phyloP scores from a whole-genome alignment of 2,113 vertebrate species.

The Daboia siamensis region DNA sequence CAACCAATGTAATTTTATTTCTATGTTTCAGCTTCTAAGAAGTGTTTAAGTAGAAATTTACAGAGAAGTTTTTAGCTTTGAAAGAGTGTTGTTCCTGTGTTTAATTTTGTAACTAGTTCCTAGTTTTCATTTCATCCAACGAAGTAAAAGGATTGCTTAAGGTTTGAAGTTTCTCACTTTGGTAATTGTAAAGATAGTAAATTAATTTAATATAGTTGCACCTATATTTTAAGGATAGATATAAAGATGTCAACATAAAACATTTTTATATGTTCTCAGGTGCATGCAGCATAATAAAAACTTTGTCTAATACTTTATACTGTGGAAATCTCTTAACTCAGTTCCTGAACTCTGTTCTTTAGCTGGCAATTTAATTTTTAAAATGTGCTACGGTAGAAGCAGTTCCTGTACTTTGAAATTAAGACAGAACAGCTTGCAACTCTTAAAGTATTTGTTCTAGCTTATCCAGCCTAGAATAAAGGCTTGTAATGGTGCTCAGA shows the following conservation, averaged over 20 bases:
- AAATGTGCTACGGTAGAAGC: not conserved
- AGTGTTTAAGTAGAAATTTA: not conserved
- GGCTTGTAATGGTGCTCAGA: not conserved
- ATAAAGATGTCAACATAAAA: not conserved
- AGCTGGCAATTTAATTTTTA: not conserved
- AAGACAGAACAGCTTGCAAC: not conserved
- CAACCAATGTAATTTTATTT: not conserved
- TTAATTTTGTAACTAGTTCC: not conserved
- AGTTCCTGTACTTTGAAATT: not conserved
- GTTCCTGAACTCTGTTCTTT: not conserved
- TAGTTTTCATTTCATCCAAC: not conserved
- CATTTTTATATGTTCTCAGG: not conserved
- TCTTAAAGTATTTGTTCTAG: not conserved
- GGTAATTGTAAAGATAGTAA: not conserved
- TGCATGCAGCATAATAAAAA: not conserved
- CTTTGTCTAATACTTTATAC: not conserved
- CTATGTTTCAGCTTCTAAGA: not conserved
- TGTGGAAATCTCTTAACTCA: not conserved
- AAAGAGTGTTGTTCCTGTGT: not conserved
- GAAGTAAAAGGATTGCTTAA: not conserved
- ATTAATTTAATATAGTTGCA: not conserved
- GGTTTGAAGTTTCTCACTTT: not conserved
- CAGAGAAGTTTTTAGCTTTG: not conserved
- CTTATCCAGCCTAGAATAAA: not conserved
- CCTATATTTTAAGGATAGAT: not conserved